Evolutionary conservation across 2,888 invertebrate genomes (phyloP).

Genomic region (Lithophane semibrunnea): DNA sequence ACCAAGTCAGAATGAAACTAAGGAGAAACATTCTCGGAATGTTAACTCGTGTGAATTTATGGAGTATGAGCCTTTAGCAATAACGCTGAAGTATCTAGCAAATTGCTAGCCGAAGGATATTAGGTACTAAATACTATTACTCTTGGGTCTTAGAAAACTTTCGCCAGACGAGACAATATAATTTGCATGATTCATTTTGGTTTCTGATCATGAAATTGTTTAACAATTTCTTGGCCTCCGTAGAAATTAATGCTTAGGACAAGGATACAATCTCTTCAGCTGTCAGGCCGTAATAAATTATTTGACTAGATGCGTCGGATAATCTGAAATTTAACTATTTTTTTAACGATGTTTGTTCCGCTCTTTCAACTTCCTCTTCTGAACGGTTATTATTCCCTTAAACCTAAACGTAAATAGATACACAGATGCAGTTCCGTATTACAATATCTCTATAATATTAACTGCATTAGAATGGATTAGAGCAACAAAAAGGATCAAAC

Average conservation of each 20-base stretch:
- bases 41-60: conserved; percentile 35
- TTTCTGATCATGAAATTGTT: background rate
- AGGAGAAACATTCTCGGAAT: conserved; percentile 17
- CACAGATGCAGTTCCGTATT: conserved; percentile 36
- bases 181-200: background rate
- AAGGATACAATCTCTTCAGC: too few species aligned
- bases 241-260: background rate
- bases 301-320: background rate
- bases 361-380: background rate
- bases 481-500: conserved; percentile 58
- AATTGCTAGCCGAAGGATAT: conserved; percentile 10
- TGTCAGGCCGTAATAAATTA: background rate
- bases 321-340: background rate
- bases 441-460: conserved; percentile 50
- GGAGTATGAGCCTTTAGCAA: conserved; percentile 21
- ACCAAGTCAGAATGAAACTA: conserved; percentile 8
- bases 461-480: conserved; percentile 48
- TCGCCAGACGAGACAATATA: background rate
- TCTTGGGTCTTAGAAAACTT: conserved; percentile 10
- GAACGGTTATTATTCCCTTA: background rate
- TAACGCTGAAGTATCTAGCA: conserved; percentile 28
- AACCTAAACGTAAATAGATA: conserved; percentile 33
- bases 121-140: conserved; percentile 10
- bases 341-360: background rate
- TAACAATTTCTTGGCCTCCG: too few species aligned